Conservation (phyloP, 2,888 invertebrate species). For the Sceliomorpha sp. region DNA sequence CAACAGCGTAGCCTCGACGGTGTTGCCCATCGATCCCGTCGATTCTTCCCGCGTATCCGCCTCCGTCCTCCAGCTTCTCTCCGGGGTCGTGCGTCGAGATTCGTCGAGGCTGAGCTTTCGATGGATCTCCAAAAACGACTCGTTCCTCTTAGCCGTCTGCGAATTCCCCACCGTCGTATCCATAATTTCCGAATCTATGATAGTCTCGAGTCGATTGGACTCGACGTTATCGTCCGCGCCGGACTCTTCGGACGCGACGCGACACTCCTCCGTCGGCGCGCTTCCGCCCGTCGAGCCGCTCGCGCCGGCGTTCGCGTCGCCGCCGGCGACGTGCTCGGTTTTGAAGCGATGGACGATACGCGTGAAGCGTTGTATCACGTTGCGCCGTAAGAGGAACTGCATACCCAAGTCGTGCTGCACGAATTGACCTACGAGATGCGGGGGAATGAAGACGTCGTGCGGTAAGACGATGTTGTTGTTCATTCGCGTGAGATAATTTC, state of each 20-base stretch:
- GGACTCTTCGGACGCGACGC: conserved; percentile 67
- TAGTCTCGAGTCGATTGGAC: conserved; percentile 72
- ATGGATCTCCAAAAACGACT: conserved; percentile 66
- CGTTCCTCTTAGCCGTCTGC: conserved; percentile 46
- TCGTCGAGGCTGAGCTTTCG: conserved; percentile 74
- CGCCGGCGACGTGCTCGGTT: conserved; percentile 63
- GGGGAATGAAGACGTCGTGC: conserved; percentile 82
- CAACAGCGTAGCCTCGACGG: conserved; percentile 81
- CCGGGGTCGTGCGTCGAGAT: conserved; percentile 74
- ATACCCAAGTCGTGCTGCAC: conserved; percentile 85
- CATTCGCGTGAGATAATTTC: conserved; percentile 86
- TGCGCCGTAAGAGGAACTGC: conserved; percentile 82
- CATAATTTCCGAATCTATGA: conserved; percentile 72
- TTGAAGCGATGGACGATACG: conserved; percentile 77
- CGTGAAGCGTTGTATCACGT: conserved; percentile 81
- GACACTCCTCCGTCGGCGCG: conserved; percentile 65
- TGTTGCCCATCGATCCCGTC: conserved; percentile 49
- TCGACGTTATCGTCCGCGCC: conserved; percentile 62
- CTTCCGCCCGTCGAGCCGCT: conserved; percentile 16
- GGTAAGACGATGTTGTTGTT: conserved; percentile 83
- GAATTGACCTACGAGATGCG: conserved; percentile 93
- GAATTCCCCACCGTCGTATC: conserved; percentile 57
- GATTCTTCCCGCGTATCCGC: conserved; percentile 64
- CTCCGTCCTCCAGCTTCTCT: conserved; percentile 68
- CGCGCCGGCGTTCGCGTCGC: too few relatives aligned